Base-by-base conservation (phyloP, 1,140 invertebrate species). In the Chironomus tepperi region DNA sequence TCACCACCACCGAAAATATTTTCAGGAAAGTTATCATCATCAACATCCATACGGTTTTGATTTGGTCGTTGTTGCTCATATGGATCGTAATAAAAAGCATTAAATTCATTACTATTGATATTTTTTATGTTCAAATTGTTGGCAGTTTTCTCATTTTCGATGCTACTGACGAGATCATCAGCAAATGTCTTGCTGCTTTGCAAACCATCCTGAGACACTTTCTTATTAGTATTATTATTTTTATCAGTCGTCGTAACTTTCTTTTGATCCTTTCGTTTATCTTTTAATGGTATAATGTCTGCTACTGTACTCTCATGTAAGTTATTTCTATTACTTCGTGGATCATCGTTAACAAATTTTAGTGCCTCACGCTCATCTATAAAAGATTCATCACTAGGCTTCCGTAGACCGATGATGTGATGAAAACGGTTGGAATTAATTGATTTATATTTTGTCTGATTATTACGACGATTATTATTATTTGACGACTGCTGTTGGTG, bases 1-100 rank as follows among this genome's bases (percentile, higher is more conserved):
- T 43, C 73, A 73, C 42, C 18, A 15, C n/a, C 47, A 73, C 15
- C 73, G 43, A 73, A 15, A 12, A 73, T 19, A 73, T 73, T 73
- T 21, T 73, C 70, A 21, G 15, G 6, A 12, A 73, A 12, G 8
- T 19, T 19, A 7, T 34, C 70, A 34, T 5, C 70, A 73, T 34
- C 24, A 2, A 34, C 24, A 34, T 34, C 18, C 12, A 73, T 7
- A 7, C 9, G 70, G 7, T 19, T 21, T 21, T 12, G 8, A 73
- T 18, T 42, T 42, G 10, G 21, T 42, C 42, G 7, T 34, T 73
- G 7, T 7, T 73, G 21, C 18, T 19, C 24, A 73, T 42, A 70
- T 70, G 65, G 65, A 70, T 70, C 65, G 10, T 70, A 70, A 21
- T 70, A 70, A 70, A 18, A 10, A 9, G 65, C 65, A 18, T 70